Evolutionary conservation across 2,113 vertebrate species (phyloP).

Genomic region (Glaucomys volans): DNA sequence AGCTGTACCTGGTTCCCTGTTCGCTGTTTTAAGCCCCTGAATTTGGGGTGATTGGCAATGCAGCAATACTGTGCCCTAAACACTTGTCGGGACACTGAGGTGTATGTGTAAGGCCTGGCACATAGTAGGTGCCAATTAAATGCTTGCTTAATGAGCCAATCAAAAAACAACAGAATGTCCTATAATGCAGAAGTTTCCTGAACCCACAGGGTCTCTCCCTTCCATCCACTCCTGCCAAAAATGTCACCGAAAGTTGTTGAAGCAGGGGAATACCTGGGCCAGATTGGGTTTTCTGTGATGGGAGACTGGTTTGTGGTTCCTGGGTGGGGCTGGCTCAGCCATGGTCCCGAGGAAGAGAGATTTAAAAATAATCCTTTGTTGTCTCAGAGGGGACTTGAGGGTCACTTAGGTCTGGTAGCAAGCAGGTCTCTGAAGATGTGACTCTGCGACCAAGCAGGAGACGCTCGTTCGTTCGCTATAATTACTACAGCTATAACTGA

Average conservation of each 20-base stretch:
- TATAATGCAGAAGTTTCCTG: neutral
- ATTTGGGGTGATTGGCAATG: neutral
- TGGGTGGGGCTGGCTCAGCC: constrained; percentile 21
- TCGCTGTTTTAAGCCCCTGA: neutral
- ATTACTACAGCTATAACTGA: neutral
- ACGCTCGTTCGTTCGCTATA: neutral
- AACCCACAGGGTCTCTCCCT: neutral
- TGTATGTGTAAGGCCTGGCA: too few relatives aligned
- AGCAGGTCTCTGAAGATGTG: neutral
- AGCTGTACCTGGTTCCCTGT: neutral
- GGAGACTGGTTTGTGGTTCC: constrained; percentile 36
- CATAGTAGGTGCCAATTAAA: neutral
- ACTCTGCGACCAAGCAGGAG: neutral
- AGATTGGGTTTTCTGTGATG: constrained; percentile 66
- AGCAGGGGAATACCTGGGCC: neutral
- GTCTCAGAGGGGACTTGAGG: neutral
- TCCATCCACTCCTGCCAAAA: neutral
- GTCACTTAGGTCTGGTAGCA: neutral
- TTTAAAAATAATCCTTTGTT: constrained; percentile 59
- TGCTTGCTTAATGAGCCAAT: neutral
- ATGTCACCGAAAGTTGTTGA: neutral
- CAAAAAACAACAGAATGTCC: neutral
- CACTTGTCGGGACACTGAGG: neutral
- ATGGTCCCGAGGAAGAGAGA: constrained; percentile 3
- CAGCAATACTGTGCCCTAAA: neutral